A percentile compares a stretch with the other conserved stretches of the same genome.
These are phyloP conservation scores for Vespertilio murinus DNA, from an alignment of 2,797 vertebrate species.

Conservation along the genomic window DNA sequence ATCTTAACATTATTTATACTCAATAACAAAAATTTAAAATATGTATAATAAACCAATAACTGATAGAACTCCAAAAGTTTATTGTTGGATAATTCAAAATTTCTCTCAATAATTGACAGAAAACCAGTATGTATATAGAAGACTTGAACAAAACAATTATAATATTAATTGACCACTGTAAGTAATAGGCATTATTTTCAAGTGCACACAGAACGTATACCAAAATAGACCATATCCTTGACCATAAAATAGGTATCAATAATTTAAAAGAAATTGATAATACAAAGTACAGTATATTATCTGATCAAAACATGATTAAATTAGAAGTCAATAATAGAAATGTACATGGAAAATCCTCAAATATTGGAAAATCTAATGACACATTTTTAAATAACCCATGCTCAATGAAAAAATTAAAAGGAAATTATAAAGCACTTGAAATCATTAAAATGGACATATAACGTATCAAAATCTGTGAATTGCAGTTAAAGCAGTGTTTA, in stretches of 20 bases:
- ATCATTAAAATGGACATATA: neutral
- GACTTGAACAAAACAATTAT: neutral
- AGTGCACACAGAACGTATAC: neutral
- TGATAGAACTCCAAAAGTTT: neutral
- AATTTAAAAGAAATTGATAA: neutral
- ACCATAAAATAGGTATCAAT: neutral
- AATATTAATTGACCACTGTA: neutral
- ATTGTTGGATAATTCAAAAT: neutral
- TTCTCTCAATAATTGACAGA: neutral
- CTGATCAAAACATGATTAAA: neutral
- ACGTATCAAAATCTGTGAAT: neutral
- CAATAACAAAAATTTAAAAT: neutral
- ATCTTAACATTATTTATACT: neutral
- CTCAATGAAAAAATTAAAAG: neutral
- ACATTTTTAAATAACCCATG: neutral
- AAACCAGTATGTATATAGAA: too few relatives aligned
- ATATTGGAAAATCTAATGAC: neutral
- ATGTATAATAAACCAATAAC: neutral
- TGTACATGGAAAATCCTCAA: neutral
- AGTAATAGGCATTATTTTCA: neutral
- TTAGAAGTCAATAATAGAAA: neutral
- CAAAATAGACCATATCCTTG: too few relatives aligned
- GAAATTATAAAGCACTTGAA: neutral
- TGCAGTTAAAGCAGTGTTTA: neutral
- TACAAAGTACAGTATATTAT: neutral